phyloP scores from a whole-genome alignment of 2,888 invertebrate genomes.

The Crepidodera aurea region DNA sequence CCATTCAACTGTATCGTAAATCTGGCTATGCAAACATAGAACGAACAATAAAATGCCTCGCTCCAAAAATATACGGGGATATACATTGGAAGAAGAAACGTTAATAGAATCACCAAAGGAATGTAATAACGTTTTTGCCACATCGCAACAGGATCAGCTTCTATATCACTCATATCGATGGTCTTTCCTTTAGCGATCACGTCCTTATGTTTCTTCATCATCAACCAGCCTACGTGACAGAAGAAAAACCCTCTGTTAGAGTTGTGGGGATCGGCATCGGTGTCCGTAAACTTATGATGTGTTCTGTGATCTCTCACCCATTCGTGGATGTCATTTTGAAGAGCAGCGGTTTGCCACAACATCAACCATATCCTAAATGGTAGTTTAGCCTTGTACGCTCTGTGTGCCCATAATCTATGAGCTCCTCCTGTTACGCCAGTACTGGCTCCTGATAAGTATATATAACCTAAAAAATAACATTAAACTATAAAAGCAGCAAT shows the following conservation, averaged over 20 bases:
- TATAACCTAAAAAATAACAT: neutral
- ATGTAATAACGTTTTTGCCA: slow-evolving; percentile 86
- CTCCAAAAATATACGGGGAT: slow-evolving; percentile 72
- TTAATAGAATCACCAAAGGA: slow-evolving; percentile 76
- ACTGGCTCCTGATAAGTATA: slow-evolving; percentile 15
- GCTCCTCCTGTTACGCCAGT: slow-evolving; percentile 68
- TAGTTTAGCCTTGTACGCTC: slow-evolving; percentile 81
- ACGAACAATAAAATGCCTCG: slow-evolving; percentile 75
- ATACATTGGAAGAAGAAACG: slow-evolving; percentile 82
- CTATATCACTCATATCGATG: slow-evolving; percentile 86
- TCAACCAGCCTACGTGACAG: slow-evolving; percentile 93
- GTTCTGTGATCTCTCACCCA: slow-evolving; percentile 86
- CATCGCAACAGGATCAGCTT: slow-evolving; percentile 80
- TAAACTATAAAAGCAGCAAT: neutral
- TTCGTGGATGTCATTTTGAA: slow-evolving; percentile 88
- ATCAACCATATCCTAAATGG: slow-evolving; percentile 83
- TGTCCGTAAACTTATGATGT: slow-evolving; percentile 90
- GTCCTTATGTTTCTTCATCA: slow-evolving; percentile 87
- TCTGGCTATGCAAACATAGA: slow-evolving; percentile 79
- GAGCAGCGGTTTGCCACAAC: slow-evolving; percentile 83
- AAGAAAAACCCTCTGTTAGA: slow-evolving; percentile 89
- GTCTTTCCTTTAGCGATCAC: slow-evolving; percentile 84
- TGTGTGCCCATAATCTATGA: slow-evolving; percentile 93
- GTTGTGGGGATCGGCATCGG: slow-evolving; percentile 91
- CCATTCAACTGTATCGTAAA: slow-evolving; percentile 81